phyloP scores from a whole-genome alignment of 2,113 vertebrate species.

The Callocephalon fimbriatum region DNA sequence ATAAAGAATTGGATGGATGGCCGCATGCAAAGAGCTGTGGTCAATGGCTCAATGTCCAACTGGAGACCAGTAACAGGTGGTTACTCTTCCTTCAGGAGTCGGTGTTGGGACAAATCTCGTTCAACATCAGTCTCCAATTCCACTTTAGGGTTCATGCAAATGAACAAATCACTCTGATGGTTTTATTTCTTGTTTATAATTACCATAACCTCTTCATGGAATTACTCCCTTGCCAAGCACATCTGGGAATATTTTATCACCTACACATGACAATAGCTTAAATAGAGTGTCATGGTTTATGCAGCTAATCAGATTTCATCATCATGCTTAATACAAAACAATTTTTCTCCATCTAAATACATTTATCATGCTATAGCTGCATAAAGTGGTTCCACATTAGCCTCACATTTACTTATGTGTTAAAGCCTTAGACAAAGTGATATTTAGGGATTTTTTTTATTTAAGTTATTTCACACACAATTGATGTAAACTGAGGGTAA shows the following conservation, averaged over 20 bases:
- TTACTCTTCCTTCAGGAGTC: background rate
- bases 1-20: background rate
- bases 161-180: background rate
- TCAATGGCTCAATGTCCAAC: background rate
- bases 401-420: background rate
- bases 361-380: background rate
- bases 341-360: conserved; percentile 1
- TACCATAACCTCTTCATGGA: background rate
- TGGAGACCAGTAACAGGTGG: background rate
- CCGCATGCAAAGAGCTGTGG: background rate
- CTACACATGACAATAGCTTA: background rate
- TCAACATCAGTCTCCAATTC: background rate
- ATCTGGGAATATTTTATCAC: background rate
- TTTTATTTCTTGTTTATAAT: conserved; percentile 15
- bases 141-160: background rate
- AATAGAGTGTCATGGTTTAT: background rate
- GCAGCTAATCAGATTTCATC: conserved; percentile 29
- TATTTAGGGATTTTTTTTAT: background rate
- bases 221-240: conserved; percentile 1
- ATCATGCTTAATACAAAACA: background rate
- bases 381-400: conserved; percentile 8
- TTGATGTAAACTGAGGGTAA: background rate
- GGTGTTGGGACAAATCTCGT: background rate
- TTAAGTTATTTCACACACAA: background rate
- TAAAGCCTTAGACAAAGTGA: background rate